Evolutionary conservation across 2,797 vertebrate species (phyloP).

Genomic region (Poeciliopsis turneri): DNA sequence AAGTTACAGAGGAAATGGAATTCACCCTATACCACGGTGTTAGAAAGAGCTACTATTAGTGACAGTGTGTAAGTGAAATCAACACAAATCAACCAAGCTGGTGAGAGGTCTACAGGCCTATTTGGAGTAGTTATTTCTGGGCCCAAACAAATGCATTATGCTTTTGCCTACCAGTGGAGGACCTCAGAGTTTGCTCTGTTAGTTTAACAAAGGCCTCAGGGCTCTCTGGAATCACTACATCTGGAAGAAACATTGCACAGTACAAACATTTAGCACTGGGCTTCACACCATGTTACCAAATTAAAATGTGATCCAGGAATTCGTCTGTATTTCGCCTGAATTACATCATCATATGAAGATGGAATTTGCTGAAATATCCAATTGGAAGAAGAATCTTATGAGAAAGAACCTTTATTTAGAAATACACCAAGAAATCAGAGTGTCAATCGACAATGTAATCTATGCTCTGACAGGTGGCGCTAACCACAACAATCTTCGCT

Average conservation of each 20-base stretch:
- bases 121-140: constrained; percentile 49
- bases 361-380: neutral
- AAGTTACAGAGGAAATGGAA: constrained; percentile 58
- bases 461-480: neutral
- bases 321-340: neutral
- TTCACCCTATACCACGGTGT: constrained; percentile 68
- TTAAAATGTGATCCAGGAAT: neutral
- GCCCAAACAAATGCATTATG: constrained; percentile 64
- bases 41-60: constrained; percentile 59
- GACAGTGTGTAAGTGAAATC: constrained; percentile 52
- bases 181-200: constrained; percentile 90
- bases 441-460: neutral
- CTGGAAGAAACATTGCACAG: constrained; percentile 89
- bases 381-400: neutral
- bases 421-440: neutral
- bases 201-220: constrained; percentile 92
- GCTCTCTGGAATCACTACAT: constrained; percentile 91
- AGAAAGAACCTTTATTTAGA: neutral
- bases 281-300: constrained; percentile 34
- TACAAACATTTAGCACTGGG: constrained; percentile 65
- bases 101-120: constrained; percentile 53
- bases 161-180: constrained; percentile 86
- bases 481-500: neutral
- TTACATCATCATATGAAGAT: neutral
- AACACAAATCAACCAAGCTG: constrained; percentile 70